These are phyloP conservation scores for Rhingia rostrata DNA, from an alignment of 2,888 invertebrate species.

Conservation along the genomic window DNA sequence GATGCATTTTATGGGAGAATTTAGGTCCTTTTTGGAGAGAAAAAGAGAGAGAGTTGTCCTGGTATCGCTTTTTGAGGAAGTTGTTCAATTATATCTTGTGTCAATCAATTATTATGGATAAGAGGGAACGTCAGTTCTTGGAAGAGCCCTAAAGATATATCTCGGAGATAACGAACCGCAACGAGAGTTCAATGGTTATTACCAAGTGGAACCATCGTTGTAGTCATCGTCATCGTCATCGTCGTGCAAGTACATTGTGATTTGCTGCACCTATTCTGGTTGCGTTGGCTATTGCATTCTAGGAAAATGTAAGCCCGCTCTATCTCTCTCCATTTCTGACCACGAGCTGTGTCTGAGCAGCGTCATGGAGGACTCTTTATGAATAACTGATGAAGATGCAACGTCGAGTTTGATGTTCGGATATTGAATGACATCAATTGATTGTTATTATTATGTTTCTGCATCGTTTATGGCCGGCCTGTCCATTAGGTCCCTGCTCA, in stretches of 20 bases:
- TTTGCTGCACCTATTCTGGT: slow-evolving; percentile 57
- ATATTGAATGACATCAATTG: slow-evolving; percentile 67
- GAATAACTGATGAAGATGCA: slow-evolving; percentile 69
- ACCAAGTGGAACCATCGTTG: slow-evolving; percentile 14
- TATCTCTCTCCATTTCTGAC: slow-evolving; percentile 12
- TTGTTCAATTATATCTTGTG: slow-evolving; percentile 27
- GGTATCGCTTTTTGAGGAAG: neutral
- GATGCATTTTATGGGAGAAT: slow-evolving; percentile 16
- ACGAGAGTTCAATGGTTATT: slow-evolving; percentile 45
- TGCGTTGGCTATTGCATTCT: slow-evolving; percentile 20
- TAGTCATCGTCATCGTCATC: neutral
- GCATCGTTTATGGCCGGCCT: slow-evolving; percentile 46
- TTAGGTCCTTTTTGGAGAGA: neutral
- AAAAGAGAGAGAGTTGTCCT: neutral
- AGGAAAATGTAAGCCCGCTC: slow-evolving; percentile 25
- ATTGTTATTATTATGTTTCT: slow-evolving; percentile 60
- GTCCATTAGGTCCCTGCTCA: slow-evolving; percentile 16
- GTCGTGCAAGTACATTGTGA: slow-evolving; percentile 10
- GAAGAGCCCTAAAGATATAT: slow-evolving; percentile 8
- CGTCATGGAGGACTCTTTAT: slow-evolving; percentile 48
- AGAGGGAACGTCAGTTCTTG: slow-evolving; percentile 5
- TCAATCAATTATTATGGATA: slow-evolving; percentile 33
- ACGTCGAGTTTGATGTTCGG: slow-evolving; percentile 41
- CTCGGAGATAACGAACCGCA: slow-evolving; percentile 23
- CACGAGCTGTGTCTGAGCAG: slow-evolving; percentile 28